phyloP scores from a whole-genome alignment of 2,797 vertebrate species.

The Aeoliscus strigatus region DNA sequence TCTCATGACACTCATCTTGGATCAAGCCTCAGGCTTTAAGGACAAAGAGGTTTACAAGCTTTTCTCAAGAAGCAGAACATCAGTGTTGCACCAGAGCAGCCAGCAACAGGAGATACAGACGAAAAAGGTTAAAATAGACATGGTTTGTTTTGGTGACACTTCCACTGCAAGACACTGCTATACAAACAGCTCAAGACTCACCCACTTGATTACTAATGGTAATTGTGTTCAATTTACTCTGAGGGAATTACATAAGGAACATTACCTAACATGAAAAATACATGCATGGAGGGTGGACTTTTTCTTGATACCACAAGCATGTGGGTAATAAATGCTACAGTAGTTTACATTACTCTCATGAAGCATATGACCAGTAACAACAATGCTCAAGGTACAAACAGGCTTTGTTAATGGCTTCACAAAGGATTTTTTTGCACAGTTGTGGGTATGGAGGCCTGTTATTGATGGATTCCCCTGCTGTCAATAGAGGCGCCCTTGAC shows the following conservation, averaged over 20 bases:
- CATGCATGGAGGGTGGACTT: no score
- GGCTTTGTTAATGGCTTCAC: constrained; percentile 12
- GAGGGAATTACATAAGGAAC: constrained; percentile 5
- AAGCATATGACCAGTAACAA: constrained; percentile 1
- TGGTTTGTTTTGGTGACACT: no score
- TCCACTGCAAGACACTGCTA: no score
- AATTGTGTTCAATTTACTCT: no score
- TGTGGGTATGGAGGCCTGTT: constrained; percentile 10
- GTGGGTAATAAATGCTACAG: background rate
- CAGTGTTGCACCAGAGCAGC: constrained; percentile 19
- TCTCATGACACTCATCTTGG: constrained; percentile 21
- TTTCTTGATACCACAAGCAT: constrained; percentile 7
- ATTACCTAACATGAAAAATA: constrained; percentile 25
- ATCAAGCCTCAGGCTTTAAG: constrained; percentile 20
- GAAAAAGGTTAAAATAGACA: constrained; percentile 11
- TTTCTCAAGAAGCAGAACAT: constrained; percentile 29
- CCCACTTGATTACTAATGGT: no score
- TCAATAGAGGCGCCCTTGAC: constrained; percentile 49
- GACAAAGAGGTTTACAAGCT: constrained; percentile 31
- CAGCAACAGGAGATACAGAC: constrained; percentile 36
- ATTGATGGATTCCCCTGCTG: constrained; percentile 36
- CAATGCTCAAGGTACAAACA: constrained; percentile 11
- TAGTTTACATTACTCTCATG: constrained; percentile 1
- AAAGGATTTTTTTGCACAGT: constrained; percentile 4
- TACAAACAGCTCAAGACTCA: no score